These are phyloP conservation scores for Panzeria rudis DNA, from an alignment of 2,888 invertebrate species.

Conservation along the genomic window DNA sequence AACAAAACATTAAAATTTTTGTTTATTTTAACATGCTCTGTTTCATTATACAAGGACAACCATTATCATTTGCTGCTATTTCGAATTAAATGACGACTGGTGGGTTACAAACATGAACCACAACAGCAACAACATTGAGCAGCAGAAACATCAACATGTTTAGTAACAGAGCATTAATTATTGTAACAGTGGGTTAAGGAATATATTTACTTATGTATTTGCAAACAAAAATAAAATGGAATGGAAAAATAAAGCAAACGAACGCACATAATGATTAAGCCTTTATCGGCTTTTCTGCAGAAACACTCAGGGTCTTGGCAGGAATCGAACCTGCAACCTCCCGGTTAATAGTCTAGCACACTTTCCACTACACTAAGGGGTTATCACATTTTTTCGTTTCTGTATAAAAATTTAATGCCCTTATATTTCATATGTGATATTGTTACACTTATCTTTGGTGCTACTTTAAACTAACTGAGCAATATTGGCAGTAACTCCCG, in stretches of 20 bases:
- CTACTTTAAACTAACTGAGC: not conserved
- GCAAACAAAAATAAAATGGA: not conserved
- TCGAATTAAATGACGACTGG: conserved; percentile 48
- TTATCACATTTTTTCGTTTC: too few relatives aligned
- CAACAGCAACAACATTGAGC: conserved; percentile 29
- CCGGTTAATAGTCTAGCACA: too few relatives aligned
- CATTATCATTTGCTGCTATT: conserved; percentile 63
- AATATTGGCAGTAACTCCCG: not conserved
- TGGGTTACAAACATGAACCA: conserved; percentile 44
- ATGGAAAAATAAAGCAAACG: not conserved
- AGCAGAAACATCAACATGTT: conserved; percentile 49
- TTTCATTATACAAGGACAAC: conserved; percentile 47
- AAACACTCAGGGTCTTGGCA: too few relatives aligned
- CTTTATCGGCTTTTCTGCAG: too few relatives aligned
- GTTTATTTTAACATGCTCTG: conserved; percentile 46
- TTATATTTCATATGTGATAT: too few relatives aligned
- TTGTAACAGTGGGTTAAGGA: conserved; percentile 6
- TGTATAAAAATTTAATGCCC: too few relatives aligned
- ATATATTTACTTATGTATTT: not conserved
- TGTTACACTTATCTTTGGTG: not conserved
- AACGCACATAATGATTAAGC: too few relatives aligned
- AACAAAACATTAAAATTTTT: conserved; percentile 42
- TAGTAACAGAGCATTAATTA: conserved; percentile 45
- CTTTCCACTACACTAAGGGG: too few relatives aligned
- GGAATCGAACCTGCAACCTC: too few relatives aligned